These are phyloP conservation scores for Halcyon chelicuti DNA, from an alignment of 2,797 vertebrate species.

Conservation along the genomic window DNA sequence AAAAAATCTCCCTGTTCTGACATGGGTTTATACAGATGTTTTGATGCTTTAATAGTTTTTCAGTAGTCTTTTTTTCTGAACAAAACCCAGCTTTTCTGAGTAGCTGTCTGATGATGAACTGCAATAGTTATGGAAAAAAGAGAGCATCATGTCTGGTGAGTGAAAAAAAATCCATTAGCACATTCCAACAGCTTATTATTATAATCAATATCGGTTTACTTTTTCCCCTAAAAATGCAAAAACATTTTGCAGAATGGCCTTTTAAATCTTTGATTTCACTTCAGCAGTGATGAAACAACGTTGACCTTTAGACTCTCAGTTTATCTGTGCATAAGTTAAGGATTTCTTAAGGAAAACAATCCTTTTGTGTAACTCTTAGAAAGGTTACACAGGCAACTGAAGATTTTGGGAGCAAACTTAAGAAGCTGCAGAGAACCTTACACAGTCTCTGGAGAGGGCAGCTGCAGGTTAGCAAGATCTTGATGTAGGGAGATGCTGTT, in stretches of 20 bases:
- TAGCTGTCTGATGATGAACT: neutral
- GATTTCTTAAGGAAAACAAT: constrained; percentile 31
- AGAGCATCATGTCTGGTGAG: neutral
- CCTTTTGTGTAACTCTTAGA: neutral
- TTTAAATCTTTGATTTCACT: constrained; percentile 43
- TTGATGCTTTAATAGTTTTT: neutral
- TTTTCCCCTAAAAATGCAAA: constrained; percentile 1
- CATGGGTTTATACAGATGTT: neutral
- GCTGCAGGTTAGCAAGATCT: neutral
- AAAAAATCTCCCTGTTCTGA: neutral
- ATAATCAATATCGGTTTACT: neutral
- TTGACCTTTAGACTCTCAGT: constrained; percentile 31
- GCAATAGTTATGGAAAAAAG: neutral
- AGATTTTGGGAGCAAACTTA: neutral
- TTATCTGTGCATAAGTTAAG: constrained; percentile 45
- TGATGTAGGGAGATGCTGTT: neutral
- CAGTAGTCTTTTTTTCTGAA: neutral
- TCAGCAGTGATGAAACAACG: constrained; percentile 11
- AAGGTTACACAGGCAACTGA: neutral
- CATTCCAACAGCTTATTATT: neutral
- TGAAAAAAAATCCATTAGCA: neutral
- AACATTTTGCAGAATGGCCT: constrained; percentile 27
- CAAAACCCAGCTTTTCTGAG: neutral
- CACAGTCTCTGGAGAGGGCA: neutral
- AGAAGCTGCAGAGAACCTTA: neutral